A percentile compares a stretch with the other conserved stretches of the same genome.
These are phyloP conservation scores for Spisula solida DNA, from an alignment of 2,888 invertebrate species.

Conservation along the genomic window DNA sequence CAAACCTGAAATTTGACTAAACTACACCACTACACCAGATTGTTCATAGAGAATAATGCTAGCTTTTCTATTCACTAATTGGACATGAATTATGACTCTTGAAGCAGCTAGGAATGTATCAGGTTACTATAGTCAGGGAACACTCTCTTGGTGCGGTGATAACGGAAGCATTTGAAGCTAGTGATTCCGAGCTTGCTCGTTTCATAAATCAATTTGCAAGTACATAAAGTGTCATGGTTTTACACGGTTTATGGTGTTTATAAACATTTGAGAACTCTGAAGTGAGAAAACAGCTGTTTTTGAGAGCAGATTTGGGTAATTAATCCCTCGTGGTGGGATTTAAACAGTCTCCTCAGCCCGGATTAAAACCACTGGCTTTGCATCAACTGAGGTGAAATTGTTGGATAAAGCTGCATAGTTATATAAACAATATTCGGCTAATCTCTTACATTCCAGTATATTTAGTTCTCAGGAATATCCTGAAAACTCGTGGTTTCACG, in stretches of 20 bases:
- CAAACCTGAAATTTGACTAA: not conserved
- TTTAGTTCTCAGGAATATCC: not conserved
- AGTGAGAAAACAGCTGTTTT: slow-evolving; percentile 71
- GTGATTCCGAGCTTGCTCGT: slow-evolving; percentile 32
- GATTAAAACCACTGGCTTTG: slow-evolving; percentile 20
- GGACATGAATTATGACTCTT: slow-evolving; percentile 47
- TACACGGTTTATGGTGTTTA: slow-evolving; percentile 68
- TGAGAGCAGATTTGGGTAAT: slow-evolving; percentile 34
- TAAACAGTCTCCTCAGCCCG: not conserved
- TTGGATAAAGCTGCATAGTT: not conserved
- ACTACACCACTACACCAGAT: not conserved
- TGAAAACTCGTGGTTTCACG: no score
- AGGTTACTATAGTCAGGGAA: slow-evolving; percentile 33
- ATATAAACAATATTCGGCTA: not conserved
- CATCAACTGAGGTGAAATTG: slow-evolving; percentile 10
- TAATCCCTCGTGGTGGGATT: slow-evolving; percentile 32
- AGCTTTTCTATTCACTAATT: slow-evolving; percentile 34
- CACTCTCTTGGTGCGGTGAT: slow-evolving; percentile 32
- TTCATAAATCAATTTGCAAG: slow-evolving; percentile 72
- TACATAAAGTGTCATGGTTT: slow-evolving; percentile 70
- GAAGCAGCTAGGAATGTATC: slow-evolving; percentile 46
- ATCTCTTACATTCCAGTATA: not conserved
- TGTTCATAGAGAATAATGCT: not conserved
- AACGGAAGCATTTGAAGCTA: slow-evolving; percentile 47
- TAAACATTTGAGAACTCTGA: slow-evolving; percentile 65